Percentiles rank a stretch among this genome's conserved stretches.
Evolutionary conservation across 2,113 vertebrate species (phyloP).

Genomic region (Daubentonia madagascariensis): DNA sequence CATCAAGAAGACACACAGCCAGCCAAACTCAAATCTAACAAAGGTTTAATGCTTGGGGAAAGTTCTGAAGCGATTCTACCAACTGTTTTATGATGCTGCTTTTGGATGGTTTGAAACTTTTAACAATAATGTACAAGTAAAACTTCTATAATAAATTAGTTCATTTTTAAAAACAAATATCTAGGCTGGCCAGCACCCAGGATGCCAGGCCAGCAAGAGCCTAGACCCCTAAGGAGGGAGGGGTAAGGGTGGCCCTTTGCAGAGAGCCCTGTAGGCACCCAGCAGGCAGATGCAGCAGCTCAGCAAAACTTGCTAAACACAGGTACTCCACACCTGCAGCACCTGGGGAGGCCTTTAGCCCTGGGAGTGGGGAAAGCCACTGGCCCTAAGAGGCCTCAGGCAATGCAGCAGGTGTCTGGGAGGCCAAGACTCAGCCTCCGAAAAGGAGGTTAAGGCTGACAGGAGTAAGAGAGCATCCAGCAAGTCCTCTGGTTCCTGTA

Average conservation of each 20-base stretch:
- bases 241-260: background rate
- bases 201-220: no score
- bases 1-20: background rate
- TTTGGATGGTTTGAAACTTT: background rate
- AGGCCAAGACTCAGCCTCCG: background rate
- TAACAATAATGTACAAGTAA: background rate
- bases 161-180: background rate
- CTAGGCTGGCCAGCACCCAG: background rate
- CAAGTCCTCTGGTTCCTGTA: background rate
- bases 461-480: background rate
- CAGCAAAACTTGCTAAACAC: background rate
- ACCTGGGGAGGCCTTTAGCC: no score
- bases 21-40: background rate
- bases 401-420: background rate
- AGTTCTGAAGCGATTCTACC: background rate
- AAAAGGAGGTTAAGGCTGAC: background rate
- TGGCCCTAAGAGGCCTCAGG: background rate
- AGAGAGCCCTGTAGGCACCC: accelerated
- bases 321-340: background rate
- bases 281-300: background rate
- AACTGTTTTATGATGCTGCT: background rate
- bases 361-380: background rate
- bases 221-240: background rate
- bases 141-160: background rate
- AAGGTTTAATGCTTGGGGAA: background rate